Conservation (phyloP, 2,113 vertebrate species). For the Anseranas semipalmata region DNA sequence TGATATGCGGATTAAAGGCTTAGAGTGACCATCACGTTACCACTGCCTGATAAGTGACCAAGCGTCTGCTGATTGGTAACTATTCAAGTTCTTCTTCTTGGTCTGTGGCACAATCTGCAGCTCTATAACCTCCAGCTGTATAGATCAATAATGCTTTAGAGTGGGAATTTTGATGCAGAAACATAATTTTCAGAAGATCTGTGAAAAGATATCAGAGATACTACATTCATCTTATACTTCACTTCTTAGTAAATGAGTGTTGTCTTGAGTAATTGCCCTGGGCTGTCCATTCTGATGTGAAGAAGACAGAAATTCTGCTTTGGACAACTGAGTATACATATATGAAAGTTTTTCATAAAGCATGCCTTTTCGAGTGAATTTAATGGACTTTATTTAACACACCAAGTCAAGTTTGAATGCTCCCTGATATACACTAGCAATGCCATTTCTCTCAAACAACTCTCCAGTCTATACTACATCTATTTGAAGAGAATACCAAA, state of each 20-base stretch:
- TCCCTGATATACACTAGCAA: not conserved
- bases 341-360: not conserved
- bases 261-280: not conserved
- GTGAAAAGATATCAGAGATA: not conserved
- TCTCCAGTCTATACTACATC: not conserved
- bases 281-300: not conserved
- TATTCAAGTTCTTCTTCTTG: not conserved
- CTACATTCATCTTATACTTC: not conserved
- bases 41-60: fast-evolving
- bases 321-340: not conserved
- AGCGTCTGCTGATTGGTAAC: not conserved
- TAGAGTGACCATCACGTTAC: not conserved
- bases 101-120: not conserved
- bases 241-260: not conserved
- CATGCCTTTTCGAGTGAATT: not conserved
- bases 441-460: not conserved
- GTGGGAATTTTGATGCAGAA: not conserved
- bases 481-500: not conserved
- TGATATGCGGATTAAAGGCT: not conserved
- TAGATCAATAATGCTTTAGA: not conserved
- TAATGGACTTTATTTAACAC: not conserved
- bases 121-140: not conserved
- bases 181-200: not conserved
- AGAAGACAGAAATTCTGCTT: not conserved
- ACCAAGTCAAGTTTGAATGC: not conserved